phyloP scores from a whole-genome alignment of 2,888 invertebrate genomes.

The Sabatieria punctata region DNA sequence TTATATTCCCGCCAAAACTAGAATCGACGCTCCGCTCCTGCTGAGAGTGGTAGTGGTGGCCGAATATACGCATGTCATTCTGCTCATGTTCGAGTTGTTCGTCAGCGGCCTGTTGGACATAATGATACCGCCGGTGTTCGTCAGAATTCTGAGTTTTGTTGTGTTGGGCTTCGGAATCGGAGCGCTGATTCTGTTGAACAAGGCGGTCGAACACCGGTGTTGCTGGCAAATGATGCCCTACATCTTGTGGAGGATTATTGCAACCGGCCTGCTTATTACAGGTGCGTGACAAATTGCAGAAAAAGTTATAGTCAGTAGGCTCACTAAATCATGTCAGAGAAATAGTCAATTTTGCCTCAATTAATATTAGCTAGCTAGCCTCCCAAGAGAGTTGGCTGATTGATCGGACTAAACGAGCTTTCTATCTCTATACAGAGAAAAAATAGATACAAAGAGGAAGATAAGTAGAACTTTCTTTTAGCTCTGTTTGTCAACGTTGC shows the following conservation, averaged over 20 bases:
- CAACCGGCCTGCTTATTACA: background rate
- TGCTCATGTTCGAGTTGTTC: slow-evolving; percentile 1
- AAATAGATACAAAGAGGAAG: background rate
- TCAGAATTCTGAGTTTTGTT: background rate
- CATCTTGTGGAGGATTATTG: background rate
- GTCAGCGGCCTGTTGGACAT: slow-evolving; percentile 2
- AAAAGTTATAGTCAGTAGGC: too few relatives aligned
- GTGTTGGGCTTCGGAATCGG: slow-evolving; percentile 1
- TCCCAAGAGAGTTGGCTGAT: too few relatives aligned
- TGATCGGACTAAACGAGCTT: too few relatives aligned
- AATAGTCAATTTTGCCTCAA: too few relatives aligned
- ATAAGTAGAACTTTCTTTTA: background rate
- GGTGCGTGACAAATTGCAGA: too few relatives aligned
- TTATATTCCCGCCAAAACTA: too few relatives aligned
- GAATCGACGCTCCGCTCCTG: background rate
- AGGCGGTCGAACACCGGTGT: background rate
- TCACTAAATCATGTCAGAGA: too few relatives aligned
- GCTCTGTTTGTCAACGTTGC: background rate
- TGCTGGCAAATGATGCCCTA: background rate
- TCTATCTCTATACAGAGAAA: too few relatives aligned
- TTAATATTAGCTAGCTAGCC: too few relatives aligned
- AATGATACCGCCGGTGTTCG: background rate
- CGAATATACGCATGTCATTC: slow-evolving; percentile 1
- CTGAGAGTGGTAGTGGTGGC: background rate
- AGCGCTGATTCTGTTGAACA: background rate